These are phyloP conservation scores for Pagetopsis macropterus DNA, from an alignment of 2,797 vertebrate genomes.

Conservation along the genomic window DNA sequence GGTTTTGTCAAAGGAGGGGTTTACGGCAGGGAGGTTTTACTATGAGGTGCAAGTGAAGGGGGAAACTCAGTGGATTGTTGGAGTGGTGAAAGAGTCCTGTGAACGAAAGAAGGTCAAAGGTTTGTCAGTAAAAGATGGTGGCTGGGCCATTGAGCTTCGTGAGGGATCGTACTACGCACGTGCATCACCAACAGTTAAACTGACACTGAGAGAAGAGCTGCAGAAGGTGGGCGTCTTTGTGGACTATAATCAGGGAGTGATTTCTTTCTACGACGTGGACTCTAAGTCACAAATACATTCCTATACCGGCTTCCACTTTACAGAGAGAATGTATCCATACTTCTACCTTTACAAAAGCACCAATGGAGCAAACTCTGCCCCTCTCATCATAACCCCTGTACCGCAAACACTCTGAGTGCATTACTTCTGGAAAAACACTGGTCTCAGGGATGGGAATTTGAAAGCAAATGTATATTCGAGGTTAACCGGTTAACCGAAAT, in stretches of 20 bases:
- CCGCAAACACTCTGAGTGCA: not conserved
- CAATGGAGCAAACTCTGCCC: slow-evolving; percentile 7
- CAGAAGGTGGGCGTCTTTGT: slow-evolving; percentile 43
- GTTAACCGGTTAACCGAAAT: too few relatives aligned
- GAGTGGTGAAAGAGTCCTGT: slow-evolving; percentile 40
- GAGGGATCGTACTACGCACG: rapidly evolving
- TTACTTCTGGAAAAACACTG: not conserved
- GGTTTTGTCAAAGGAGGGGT: slow-evolving; percentile 42
- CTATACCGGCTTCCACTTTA: not conserved
- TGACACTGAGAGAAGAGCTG: not conserved
- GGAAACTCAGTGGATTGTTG: not conserved
- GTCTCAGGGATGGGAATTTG: not conserved
- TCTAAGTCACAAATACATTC: slow-evolving; percentile 31
- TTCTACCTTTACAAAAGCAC: not conserved
- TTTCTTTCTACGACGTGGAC: slow-evolving; percentile 46
- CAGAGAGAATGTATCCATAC: slow-evolving; percentile 41
- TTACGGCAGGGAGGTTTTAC: slow-evolving; percentile 47
- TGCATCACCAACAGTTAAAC: rapidly evolving
- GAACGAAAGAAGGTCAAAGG: rapidly evolving
- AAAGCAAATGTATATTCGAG: too few relatives aligned
- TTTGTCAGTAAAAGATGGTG: not conserved
- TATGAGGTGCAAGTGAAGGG: slow-evolving; percentile 52
- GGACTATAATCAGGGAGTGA: not conserved
- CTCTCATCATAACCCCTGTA: slow-evolving; percentile 41
- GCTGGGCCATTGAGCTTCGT: not conserved